phyloP scores from a whole-genome alignment of 2,888 invertebrate species.

The Philereme transversata region DNA sequence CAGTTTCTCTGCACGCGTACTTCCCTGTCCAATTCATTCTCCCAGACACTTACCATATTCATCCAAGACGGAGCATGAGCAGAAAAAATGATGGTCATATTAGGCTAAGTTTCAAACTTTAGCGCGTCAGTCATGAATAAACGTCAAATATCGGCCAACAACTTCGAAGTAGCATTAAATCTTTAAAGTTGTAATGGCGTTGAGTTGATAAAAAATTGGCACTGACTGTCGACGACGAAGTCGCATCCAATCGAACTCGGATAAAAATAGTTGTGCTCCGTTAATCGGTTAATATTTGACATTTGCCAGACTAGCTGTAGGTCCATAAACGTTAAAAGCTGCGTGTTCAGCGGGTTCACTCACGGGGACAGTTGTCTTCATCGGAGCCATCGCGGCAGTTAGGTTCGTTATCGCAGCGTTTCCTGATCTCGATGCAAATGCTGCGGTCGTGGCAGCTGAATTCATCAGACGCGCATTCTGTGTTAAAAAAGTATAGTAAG shows the following conservation, averaged over 20 bases:
- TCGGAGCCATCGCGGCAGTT: conserved; percentile 86
- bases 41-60: conserved; percentile 66
- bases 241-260: no score
- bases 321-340: no score
- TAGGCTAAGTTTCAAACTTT: background rate
- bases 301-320: no score
- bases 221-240: no score
- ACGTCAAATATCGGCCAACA: no score
- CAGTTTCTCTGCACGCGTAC: conserved; percentile 73
- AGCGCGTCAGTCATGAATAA: no score
- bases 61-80: conserved; percentile 53
- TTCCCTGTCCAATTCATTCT: conserved; percentile 62
- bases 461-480: conserved; percentile 73
- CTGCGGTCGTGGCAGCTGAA: conserved; percentile 85
- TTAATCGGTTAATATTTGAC: no score
- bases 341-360: conserved; percentile 24
- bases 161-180: no score
- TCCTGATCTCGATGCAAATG: conserved; percentile 82
- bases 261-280: no score
- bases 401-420: conserved; percentile 81
- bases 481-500: conserved; percentile 7
- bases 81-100: conserved; percentile 33
- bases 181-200: no score
- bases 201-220: no score
- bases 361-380: conserved; percentile 81